Evolutionary conservation across 2,888 invertebrate genomes (phyloP), one percentile per base, ranked within the genome.

Genomic region (Nemurella pictetii): DNA sequence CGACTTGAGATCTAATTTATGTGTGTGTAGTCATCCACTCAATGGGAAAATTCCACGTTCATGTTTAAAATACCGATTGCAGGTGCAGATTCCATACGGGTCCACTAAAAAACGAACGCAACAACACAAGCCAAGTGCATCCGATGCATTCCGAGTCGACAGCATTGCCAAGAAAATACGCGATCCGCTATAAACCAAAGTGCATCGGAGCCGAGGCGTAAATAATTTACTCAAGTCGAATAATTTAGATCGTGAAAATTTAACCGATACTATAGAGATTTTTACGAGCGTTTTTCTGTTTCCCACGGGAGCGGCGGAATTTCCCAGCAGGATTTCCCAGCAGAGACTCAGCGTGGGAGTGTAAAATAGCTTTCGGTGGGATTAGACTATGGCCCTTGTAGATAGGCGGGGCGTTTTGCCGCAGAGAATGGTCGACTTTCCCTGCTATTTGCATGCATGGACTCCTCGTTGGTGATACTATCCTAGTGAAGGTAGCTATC

Each of bases 181-280:
- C 12, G 4, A 12, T 12, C 55, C 55, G 9, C 55, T 15, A 55
- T 55, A 55, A 55, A 55, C 55, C 55, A 55, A 55, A 55, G 20
- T 55, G 55, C 55, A 55, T 55, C 55, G 55, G 55, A 7, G 55
- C 12, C 1, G 55, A 55, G 20, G 55, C 55, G 55, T 55, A 12
- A 55, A 55, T 55, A 55, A 55, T 55, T 55, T 55, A 55, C 55
- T 55, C 20, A 20, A 55, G 55, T 55, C 9, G 55, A 55, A 55
- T 55, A 55, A 55, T 78, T 28, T 28, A 30, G 28, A 78, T 78
- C 30, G 78, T 78, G 78, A 78, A 78, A 29, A 78, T 78, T 78
- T 28, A 78, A 78, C 29, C 78, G 30, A 78, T 78, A 78, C 30
- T 78, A 78, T 78, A 29, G 30, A 29, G 28, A 78, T 78, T 78